phyloP scores from a whole-genome alignment of 2,113 vertebrate species.

The Romanogobio albipinnatus region DNA sequence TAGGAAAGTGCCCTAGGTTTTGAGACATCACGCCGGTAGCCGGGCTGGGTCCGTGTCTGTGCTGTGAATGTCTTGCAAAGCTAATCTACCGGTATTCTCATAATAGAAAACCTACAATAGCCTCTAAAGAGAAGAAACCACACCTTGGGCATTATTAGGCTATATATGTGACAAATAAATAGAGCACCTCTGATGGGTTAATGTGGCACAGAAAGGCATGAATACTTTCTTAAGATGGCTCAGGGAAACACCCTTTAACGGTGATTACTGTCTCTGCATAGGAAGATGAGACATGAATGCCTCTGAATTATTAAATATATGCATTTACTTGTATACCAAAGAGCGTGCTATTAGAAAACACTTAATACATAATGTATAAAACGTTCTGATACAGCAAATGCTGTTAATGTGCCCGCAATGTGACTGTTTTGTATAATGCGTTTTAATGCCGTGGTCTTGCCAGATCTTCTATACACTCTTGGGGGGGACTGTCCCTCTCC shows the following conservation, averaged over 20 bases:
- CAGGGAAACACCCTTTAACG: conserved; percentile 39
- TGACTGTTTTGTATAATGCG: neutral
- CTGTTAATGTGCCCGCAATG: neutral
- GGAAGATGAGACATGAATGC: neutral
- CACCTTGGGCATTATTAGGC: conserved; percentile 65
- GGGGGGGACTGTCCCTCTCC: conserved; percentile 22
- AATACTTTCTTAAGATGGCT: conserved; percentile 32
- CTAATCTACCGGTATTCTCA: conserved; percentile 21
- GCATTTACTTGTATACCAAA: neutral
- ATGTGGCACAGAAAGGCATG: neutral
- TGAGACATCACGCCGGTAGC: conserved; percentile 3
- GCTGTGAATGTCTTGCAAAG: neutral
- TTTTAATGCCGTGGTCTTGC: neutral
- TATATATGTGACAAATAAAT: conserved; percentile 51
- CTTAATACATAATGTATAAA: conserved; percentile 23
- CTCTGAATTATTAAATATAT: neutral
- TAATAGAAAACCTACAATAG: conserved; percentile 59
- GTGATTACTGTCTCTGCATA: conserved; percentile 2
- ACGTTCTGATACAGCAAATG: neutral
- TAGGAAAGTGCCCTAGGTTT: conserved; percentile 10
- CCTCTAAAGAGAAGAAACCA: conserved; percentile 62
- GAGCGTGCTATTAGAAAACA: neutral
- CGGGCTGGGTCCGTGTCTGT: neutral
- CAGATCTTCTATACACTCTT: neutral
- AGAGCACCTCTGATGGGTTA: conserved; percentile 46